A percentile compares a stretch with the other conserved stretches of the same genome.
Conservation (phyloP, 2,113 vertebrate genomes). For the Gorilla gorilla region DNA sequence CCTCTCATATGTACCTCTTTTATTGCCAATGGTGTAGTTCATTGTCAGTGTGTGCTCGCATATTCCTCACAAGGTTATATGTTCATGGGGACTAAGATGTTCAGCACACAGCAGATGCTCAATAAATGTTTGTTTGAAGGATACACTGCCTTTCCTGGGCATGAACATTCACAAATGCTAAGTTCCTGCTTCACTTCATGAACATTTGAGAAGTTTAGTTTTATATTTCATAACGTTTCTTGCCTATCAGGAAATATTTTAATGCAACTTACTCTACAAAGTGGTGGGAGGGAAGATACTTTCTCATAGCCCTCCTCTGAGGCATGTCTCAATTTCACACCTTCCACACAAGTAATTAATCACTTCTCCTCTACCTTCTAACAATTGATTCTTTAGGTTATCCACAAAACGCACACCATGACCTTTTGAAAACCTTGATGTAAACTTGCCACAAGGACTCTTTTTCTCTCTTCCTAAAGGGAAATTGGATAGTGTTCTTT, state of each 20-base stretch:
- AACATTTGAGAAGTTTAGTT: slow-evolving; percentile 14
- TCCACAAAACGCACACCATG: neutral
- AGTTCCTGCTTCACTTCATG: neutral
- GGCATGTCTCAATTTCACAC: neutral
- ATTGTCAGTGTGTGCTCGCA: neutral
- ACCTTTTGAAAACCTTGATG: slow-evolving; percentile 35
- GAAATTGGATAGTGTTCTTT: neutral
- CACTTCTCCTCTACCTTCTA: neutral
- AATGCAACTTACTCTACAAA: neutral
- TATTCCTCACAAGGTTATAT: neutral
- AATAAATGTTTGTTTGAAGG: neutral
- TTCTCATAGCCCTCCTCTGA: neutral
- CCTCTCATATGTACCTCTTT: neutral
- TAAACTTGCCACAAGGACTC: neutral
- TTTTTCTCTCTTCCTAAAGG: neutral
- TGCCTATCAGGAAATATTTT: slow-evolving; percentile 10
- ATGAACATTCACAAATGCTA: neutral
- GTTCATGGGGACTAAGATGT: neutral
- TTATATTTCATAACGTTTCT: neutral
- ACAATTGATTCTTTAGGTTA: slow-evolving; percentile 28
- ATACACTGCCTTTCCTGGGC: neutral
- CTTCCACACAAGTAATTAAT: slow-evolving; percentile 40
- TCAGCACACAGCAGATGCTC: neutral
- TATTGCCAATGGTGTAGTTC: neutral
- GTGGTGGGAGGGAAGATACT: neutral